Base-by-base conservation (phyloP, 2,888 invertebrate genomes). In the Meghimatium bilineatum region DNA sequence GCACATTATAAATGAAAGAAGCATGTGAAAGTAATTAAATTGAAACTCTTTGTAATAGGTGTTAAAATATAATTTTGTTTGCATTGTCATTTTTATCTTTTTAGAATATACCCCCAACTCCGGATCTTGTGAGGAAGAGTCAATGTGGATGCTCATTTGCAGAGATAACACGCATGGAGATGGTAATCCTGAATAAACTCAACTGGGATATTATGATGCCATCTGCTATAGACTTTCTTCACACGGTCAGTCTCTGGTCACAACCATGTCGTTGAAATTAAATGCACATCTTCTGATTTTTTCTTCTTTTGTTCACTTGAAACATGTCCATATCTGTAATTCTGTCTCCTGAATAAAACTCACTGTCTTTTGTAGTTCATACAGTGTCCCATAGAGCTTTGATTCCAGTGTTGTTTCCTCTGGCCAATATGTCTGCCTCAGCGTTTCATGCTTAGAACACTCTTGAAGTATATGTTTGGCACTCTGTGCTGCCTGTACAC, bases 111-210 rank as follows among this genome's bases (percentile, higher is more conserved):
- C 93, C 93, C 80, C 89, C 91, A 85, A 92, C 93, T 29, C 87
- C 88, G 88, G 93, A 93, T 88, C 90, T 94, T 89, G 93, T 94
- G 89, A 89, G 90, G 87, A 90, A 86, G 67, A 93, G 93, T 86
- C 89, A 96, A 93, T 97, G 96, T 91, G 96, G 96, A 91, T 97
- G 97, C 94, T 96, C 97, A 44, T 95, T 96, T 80, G 96, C 97
- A 89, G 97, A 97, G 94, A 95, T 97, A 91, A 94, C 95, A 36
- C 96, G 98, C 88, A 98, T 98, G 97, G 96, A 97, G 83, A 95
- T 95, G 85, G 96, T 97, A 85, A 95, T 98, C 90, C 95, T 95
- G 34, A 95, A 96, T 94, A 97, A 97, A 86, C 90, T 93, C 60
- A 88, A 90, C 80, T 93, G 93, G 93, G 89, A 90, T 84, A 86